These are phyloP conservation scores for Cephus sareptanus DNA, from an alignment of 2,888 invertebrate genomes.

Conservation along the genomic window DNA sequence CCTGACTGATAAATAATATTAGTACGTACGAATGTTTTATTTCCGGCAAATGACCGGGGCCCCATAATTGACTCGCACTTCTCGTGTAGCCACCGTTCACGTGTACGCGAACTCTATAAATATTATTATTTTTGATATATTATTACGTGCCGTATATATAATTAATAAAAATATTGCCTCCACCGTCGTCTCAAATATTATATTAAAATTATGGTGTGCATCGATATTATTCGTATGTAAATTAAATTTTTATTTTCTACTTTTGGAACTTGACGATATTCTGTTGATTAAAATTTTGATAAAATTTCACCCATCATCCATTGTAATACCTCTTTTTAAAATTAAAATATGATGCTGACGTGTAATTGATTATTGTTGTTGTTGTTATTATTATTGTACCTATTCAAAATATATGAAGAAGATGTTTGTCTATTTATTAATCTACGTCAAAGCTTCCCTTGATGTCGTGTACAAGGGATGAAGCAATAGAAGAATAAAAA, in stretches of 20 bases:
- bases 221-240: neutral
- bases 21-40: slow-evolving; percentile 34
- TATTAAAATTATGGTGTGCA: no score
- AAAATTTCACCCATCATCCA: neutral
- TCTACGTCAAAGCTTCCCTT: neutral
- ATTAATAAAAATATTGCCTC: no score
- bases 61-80: neutral
- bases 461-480: neutral
- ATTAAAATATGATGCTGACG: neutral
- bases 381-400: neutral
- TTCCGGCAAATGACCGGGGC: slow-evolving; percentile 30
- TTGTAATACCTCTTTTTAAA: neutral
- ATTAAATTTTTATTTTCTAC: neutral
- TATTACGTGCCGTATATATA: neutral
- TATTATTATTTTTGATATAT: neutral
- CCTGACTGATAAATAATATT: slow-evolving; percentile 43
- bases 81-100: neutral
- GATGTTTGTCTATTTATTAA: neutral
- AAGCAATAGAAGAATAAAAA: neutral
- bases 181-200: neutral
- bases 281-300: neutral
- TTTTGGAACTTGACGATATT: neutral
- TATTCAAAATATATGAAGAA: no score
- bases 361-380: neutral
- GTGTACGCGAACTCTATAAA: neutral